A percentile compares a stretch with the other conserved stretches of the same genome.
Conservation (phyloP, 2,797 vertebrate genomes). For the Phoebastria nigripes region DNA sequence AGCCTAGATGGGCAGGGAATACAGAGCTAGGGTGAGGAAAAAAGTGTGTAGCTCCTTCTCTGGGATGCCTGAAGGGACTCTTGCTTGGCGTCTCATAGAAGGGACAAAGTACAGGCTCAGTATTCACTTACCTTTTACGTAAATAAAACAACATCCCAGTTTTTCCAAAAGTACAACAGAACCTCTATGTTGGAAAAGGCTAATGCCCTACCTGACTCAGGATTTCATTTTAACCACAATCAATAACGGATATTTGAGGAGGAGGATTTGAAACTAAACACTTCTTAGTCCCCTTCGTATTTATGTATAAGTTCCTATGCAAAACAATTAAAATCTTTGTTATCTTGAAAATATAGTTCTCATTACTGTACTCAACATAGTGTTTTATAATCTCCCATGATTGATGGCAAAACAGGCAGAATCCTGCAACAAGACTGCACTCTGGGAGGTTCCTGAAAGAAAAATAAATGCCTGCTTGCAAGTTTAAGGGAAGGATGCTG, state of each 20-base stretch:
- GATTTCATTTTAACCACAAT: neutral
- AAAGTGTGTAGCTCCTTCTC: neutral
- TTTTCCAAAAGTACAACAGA: neutral
- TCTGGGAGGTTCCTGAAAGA: neutral
- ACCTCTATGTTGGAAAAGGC: fast-evolving
- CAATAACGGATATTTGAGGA: neutral
- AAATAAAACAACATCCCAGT: neutral
- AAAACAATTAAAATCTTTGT: neutral
- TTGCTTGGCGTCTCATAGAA: neutral
- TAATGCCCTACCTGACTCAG: fast-evolving
- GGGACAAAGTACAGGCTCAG: neutral
- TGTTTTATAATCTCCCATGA: neutral
- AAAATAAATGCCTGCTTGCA: neutral
- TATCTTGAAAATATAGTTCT: neutral
- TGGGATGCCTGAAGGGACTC: neutral
- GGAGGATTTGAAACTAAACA: neutral
- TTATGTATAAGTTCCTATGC: neutral
- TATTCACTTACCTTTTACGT: neutral
- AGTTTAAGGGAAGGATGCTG: neutral
- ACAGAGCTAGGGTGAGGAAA: neutral
- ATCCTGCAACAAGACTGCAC: neutral
- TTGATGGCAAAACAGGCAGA: neutral
- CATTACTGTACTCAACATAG: neutral
- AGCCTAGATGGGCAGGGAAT: neutral
- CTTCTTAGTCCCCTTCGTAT: neutral